phyloP scores from a whole-genome alignment of 2,888 invertebrate genomes.

The Lymantria dispar region DNA sequence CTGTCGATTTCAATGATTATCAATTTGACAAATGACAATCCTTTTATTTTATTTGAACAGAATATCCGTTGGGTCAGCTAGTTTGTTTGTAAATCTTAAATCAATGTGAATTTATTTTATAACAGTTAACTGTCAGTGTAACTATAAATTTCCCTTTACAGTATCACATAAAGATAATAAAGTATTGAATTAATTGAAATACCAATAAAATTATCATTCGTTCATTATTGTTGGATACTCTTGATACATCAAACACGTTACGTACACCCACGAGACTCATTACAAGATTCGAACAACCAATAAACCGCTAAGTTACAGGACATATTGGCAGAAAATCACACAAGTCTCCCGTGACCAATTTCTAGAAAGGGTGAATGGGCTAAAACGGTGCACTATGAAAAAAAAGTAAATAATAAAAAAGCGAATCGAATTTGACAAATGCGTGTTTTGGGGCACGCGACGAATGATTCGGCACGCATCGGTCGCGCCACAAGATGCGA shows the following conservation, averaged over 20 bases:
- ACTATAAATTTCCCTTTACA: too few species aligned
- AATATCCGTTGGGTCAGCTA: too few species aligned
- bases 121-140: too few species aligned
- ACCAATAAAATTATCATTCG: conserved; percentile 2
- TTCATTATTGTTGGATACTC: conserved; percentile 9
- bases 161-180: neutral
- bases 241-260: conserved; percentile 12
- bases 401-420: conserved; percentile 71
- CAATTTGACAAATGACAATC: too few species aligned
- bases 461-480: conserved; percentile 54
- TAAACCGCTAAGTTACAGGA: conserved; percentile 67
- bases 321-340: conserved; percentile 69
- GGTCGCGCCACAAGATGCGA: conserved; percentile 42
- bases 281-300: conserved; percentile 37
- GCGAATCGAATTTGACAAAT: conserved; percentile 78
- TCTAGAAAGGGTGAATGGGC: conserved; percentile 56
- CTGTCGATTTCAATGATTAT: too few species aligned
- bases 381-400: conserved; percentile 51
- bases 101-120: too few species aligned
- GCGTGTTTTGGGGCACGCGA: conserved; percentile 78
- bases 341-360: conserved; percentile 74
- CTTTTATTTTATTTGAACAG: too few species aligned
- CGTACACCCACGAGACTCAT: conserved; percentile 49
- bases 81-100: too few species aligned
- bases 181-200: conserved; percentile 20